A percentile compares a stretch with the other conserved stretches of the same genome.
These are phyloP conservation scores for Callocephalon fimbriatum DNA, from an alignment of 2,113 vertebrate species.

Conservation along the genomic window DNA sequence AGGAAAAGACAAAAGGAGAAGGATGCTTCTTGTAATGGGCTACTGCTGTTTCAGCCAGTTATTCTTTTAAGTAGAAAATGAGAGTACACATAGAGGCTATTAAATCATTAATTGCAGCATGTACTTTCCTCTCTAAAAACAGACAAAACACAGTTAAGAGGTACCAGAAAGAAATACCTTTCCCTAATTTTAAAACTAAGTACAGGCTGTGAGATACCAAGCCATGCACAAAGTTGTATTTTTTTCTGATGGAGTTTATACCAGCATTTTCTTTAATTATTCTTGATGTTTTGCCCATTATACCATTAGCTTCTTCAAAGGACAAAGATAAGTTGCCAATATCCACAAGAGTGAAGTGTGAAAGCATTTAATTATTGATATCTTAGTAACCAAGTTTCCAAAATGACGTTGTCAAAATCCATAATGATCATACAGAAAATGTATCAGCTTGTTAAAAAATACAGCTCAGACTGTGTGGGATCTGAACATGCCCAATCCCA, in stretches of 20 bases:
- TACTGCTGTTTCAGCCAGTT: constrained; percentile 21
- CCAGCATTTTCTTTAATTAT: constrained; percentile 76
- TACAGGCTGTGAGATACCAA: constrained; percentile 11
- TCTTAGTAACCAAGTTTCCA: constrained; percentile 76
- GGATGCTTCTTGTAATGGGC: constrained; percentile 1
- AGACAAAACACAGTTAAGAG: constrained; percentile 21
- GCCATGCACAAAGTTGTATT: neutral
- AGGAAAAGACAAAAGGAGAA: constrained; percentile 34
- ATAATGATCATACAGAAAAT: constrained; percentile 71
- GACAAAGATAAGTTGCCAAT: constrained; percentile 80
- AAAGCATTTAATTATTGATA: constrained; percentile 84
- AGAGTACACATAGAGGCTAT: constrained; percentile 41
- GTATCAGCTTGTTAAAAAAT: constrained; percentile 49
- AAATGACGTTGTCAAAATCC: constrained; percentile 77
- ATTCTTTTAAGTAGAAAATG: constrained; percentile 36
- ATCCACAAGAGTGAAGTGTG: constrained; percentile 77
- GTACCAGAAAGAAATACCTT: constrained; percentile 41
- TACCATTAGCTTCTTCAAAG: constrained; percentile 77
- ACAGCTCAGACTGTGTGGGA: neutral
- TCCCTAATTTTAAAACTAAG: constrained; percentile 24
- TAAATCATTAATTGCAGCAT: constrained; percentile 40
- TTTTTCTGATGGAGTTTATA: constrained; percentile 58
- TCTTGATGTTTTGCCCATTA: constrained; percentile 81
- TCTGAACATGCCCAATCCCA: neutral
- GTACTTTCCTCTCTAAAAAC: constrained; percentile 34